These are phyloP conservation scores for Cryptotis parvus DNA, from an alignment of 2,113 vertebrate species.

Conservation along the genomic window DNA sequence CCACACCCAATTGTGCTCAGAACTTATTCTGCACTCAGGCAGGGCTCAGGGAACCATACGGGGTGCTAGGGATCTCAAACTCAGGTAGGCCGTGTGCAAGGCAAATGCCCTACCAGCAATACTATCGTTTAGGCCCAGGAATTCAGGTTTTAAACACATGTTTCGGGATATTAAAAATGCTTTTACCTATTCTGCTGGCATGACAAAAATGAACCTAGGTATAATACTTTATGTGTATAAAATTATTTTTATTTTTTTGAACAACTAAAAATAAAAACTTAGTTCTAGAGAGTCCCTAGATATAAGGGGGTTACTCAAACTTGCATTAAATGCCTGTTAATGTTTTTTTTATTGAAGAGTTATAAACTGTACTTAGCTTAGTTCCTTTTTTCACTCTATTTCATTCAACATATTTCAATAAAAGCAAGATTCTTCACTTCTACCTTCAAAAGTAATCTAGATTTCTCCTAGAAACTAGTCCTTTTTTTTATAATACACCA, in stretches of 20 bases:
- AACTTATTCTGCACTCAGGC: too few relatives aligned
- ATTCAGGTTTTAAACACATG: background rate
- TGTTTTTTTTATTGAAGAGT: background rate
- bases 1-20: too few relatives aligned
- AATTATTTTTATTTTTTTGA: background rate
- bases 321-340: background rate
- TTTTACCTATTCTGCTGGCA: background rate
- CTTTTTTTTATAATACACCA: background rate
- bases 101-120: too few relatives aligned
- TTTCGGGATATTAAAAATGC: background rate
- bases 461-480: constrained; percentile 19
- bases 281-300: background rate
- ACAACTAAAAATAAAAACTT: constrained; percentile 32
- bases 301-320: background rate
- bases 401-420: background rate
- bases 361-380: constrained; percentile 18
- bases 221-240: background rate
- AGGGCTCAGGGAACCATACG: too few relatives aligned
- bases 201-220: constrained; percentile 25
- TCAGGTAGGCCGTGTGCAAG: too few relatives aligned
- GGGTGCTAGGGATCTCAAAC: too few relatives aligned
- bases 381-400: background rate
- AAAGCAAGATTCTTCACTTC: background rate
- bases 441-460: background rate
- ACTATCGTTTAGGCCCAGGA: too few relatives aligned